phyloP scores from a whole-genome alignment of 2,113 vertebrate species.

The Microcebus tavaratra region DNA sequence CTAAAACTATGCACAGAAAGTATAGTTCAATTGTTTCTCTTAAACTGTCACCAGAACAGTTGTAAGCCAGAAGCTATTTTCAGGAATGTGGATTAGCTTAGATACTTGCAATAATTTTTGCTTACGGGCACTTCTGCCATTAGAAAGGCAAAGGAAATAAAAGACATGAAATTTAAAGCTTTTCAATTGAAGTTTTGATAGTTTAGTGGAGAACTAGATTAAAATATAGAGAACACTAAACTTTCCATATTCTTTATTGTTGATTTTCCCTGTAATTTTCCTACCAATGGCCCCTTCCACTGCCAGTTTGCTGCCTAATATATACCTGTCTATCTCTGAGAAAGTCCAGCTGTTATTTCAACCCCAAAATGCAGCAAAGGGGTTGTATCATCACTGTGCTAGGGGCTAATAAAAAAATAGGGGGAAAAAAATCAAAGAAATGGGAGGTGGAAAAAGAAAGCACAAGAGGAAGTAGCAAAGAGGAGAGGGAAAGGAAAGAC shows the following conservation, averaged over 20 bases:
- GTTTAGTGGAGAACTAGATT: not conserved
- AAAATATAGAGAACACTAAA: not conserved
- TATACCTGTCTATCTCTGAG: not conserved
- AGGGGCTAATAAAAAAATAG: not conserved
- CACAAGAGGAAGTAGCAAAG: not conserved
- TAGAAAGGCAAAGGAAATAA: conserved; percentile 15
- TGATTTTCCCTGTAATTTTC: not conserved
- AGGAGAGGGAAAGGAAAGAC: not conserved
- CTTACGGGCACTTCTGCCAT: not conserved
- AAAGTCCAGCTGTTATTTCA: not conserved
- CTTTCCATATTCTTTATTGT: not conserved
- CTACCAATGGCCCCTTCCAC: too few species aligned
- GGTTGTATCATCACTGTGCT: not conserved
- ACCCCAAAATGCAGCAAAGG: not conserved
- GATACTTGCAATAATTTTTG: not conserved
- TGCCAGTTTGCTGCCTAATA: not conserved
- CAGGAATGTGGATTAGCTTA: not conserved
- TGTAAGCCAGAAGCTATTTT: not conserved
- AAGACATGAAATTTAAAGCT: not conserved
- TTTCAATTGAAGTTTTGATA: conserved; percentile 2
- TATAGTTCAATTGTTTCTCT: not conserved
- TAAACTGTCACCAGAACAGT: not conserved
- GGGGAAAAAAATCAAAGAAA: not conserved
- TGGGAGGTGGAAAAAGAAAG: not conserved
- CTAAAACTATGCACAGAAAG: not conserved